phyloP scores from a whole-genome alignment of 2,888 invertebrate species.

The Busseola fusca region DNA sequence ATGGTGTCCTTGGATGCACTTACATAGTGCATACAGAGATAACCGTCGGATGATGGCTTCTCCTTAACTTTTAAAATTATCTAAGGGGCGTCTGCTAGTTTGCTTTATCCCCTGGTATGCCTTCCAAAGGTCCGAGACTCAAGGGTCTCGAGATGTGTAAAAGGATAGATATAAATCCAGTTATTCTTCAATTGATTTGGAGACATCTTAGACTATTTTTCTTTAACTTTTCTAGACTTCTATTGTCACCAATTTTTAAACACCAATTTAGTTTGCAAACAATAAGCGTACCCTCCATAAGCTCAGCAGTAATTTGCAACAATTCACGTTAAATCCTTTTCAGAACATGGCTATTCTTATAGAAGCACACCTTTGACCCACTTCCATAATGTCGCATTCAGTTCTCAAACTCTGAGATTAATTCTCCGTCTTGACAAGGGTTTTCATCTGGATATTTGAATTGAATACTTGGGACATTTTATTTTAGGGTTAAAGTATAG shows the following conservation, averaged over 20 bases:
- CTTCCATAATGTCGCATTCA: slow-evolving; percentile 62
- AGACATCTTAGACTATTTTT: neutral
- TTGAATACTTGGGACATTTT: slow-evolving; percentile 38
- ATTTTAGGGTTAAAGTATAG: slow-evolving; percentile 28
- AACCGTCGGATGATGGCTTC: too few relatives aligned
- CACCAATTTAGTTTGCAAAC: slow-evolving; percentile 6
- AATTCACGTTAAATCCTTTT: slow-evolving; percentile 56
- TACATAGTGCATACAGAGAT: too few relatives aligned
- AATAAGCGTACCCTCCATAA: slow-evolving; percentile 21
- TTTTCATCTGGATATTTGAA: slow-evolving; percentile 60
- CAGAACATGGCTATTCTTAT: slow-evolving; percentile 55
- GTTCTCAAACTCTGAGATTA: slow-evolving; percentile 58
- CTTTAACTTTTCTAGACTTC: neutral
- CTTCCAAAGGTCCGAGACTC: too few relatives aligned
- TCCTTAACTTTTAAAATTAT: too few relatives aligned
- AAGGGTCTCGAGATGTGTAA: too few relatives aligned
- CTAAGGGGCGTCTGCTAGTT: too few relatives aligned
- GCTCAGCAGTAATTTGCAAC: slow-evolving; percentile 50
- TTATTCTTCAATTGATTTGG: neutral
- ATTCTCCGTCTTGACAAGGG: slow-evolving; percentile 62
- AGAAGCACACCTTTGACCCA: slow-evolving; percentile 63
- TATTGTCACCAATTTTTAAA: too few relatives aligned
- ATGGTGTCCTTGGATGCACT: too few relatives aligned
- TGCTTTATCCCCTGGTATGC: too few relatives aligned
- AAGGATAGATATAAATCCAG: too few relatives aligned